Base-by-base conservation (phyloP, 2,113 vertebrate species). In the Cynocephalus volans region DNA sequence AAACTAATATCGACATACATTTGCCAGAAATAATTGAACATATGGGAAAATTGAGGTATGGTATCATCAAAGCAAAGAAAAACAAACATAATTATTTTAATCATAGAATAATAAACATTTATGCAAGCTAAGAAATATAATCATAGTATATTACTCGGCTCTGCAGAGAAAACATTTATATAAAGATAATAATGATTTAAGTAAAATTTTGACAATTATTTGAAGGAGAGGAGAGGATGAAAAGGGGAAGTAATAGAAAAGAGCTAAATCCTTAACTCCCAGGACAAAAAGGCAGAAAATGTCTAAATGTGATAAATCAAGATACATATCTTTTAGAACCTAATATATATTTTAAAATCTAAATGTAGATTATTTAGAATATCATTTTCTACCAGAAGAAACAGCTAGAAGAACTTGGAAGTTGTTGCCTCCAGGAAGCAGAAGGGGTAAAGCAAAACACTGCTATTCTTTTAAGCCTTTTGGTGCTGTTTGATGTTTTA, bases 1-100 rank as follows among this genome's bases (percentile, higher is more conserved):
- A 92, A 92, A 89, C 18, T 83, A 69, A 7, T 52, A 77, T 64
- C 75, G 75, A 54, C 21, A 77, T 28, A 41, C 26, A 94, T 65
- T 67, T 73, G 58, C 11, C 48, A 90, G 41, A 85, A 75, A 31
- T 85, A 67, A 75, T 1, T 50, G 26, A 80, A 75, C 41, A 82
- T 23, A 56, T n/a, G 24, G 13, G 70, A 93, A 62, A 90, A 56
- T 0, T 65, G 26, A 90, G 58, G 45, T 56, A n/a, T 83, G 28
- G 2, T 17, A 19, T 65, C 58, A 93, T 92, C 52, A 87, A 76
- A 93, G 48, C 52, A 97, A 91, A 90, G 33, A 8, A 60, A 82
- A 69, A 76, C 45, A 77, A 79, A 87, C 23, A 52, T 41, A 91
- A 62, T 64, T 76, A 41, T 83, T 88, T 92, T 87, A 76, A 76